Conservation (phyloP, 2,797 vertebrate species). For the Notamacropus eugenii region DNA sequence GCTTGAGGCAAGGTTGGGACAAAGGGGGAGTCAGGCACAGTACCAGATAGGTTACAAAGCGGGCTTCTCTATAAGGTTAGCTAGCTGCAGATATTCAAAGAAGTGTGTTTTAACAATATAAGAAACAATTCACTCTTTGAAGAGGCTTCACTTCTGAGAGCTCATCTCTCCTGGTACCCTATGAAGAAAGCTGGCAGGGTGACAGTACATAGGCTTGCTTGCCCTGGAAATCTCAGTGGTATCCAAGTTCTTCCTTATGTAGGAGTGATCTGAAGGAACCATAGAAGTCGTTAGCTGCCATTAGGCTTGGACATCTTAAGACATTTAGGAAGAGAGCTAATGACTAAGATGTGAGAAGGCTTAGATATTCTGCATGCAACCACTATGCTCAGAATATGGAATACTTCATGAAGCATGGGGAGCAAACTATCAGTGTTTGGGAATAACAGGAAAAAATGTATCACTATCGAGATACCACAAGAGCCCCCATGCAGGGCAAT, state of each 20-base stretch:
- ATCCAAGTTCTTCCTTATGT: not conserved
- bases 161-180: not conserved
- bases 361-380: not conserved
- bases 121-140: no score
- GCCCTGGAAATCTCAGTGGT: not conserved
- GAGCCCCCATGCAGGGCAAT: not conserved
- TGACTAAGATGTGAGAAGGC: not conserved
- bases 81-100: no score
- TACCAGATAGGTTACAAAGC: no score
- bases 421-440: not conserved
- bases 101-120: no score
- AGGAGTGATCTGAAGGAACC: conserved; percentile 19
- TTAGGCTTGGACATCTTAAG: not conserved
- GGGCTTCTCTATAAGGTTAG: no score
- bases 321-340: not conserved
- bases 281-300: not conserved
- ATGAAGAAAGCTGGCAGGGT: not conserved
- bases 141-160: no score
- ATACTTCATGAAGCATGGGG: not conserved
- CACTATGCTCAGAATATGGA: not conserved
- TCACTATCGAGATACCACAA: not conserved
- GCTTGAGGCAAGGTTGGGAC: no score
- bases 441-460: not conserved
- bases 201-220: not conserved
- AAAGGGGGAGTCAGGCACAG: no score